These are phyloP conservation scores for Thalassarche chlororhynchos DNA, from an alignment of 2,113 vertebrate species.

Conservation along the genomic window DNA sequence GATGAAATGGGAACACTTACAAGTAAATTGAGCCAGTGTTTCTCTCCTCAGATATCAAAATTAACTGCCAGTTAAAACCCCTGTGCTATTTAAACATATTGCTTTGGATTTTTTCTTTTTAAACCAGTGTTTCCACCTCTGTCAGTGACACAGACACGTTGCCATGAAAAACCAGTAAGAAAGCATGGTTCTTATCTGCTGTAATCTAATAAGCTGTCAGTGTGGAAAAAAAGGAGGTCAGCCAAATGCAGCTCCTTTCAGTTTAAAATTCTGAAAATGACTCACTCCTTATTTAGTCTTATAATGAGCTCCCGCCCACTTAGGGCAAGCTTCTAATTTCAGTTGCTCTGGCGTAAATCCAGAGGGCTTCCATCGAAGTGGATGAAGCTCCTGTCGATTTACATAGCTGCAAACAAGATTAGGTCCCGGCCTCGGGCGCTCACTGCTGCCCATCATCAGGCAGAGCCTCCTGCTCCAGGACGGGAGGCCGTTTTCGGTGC, in stretches of 20 bases:
- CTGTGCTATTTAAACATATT: neutral
- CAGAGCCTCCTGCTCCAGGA: neutral
- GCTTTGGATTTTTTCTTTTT: neutral
- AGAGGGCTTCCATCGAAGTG: conserved; percentile 39
- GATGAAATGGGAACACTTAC: neutral
- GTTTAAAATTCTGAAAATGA: conserved; percentile 71
- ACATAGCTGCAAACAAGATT: neutral
- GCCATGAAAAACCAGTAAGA: conserved; percentile 16
- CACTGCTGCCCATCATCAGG: neutral
- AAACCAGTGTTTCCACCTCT: conserved; percentile 20
- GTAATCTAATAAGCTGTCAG: conserved; percentile 50
- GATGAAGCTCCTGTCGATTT: conserved; percentile 16
- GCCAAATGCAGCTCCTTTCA: conserved; percentile 62
- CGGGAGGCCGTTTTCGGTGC: neutral
- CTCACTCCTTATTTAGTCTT: conserved; percentile 69
- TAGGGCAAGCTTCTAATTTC: conserved; percentile 62
- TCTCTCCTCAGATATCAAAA: neutral
- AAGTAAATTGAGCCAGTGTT: neutral
- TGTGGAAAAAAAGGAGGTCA: conserved; percentile 60
- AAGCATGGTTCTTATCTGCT: conserved; percentile 42
- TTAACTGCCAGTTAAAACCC: neutral
- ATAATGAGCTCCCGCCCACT: conserved; percentile 65
- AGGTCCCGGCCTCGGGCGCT: neutral
- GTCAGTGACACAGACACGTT: neutral
- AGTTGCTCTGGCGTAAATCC: conserved; percentile 43